These are phyloP conservation scores for Mormyrus lacerda DNA, from an alignment of 2,113 vertebrate species.

Conservation along the genomic window DNA sequence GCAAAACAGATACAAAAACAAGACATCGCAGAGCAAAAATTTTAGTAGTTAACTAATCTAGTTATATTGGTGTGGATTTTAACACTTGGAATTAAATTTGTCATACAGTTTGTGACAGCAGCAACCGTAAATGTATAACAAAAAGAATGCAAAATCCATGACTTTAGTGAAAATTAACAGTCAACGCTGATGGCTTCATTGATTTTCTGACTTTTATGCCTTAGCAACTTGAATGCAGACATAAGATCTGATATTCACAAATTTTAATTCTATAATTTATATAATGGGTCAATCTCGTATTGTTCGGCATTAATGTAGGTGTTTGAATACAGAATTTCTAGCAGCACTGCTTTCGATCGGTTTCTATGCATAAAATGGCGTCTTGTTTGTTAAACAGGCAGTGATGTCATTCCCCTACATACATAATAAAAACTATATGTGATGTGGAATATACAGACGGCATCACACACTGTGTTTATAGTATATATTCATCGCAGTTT, in stretches of 20 bases:
- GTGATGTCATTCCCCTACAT: not conserved
- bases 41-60: not conserved
- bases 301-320: not conserved
- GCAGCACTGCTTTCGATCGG: not conserved
- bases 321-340: not conserved
- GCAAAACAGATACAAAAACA: not conserved
- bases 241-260: not conserved
- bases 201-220: not conserved
- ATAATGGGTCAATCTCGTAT: not conserved
- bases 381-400: not conserved
- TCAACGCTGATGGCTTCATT: not conserved
- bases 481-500: not conserved
- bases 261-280: not conserved
- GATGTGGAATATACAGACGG: not conserved
- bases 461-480: not conserved
- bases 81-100: not conserved
- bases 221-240: not conserved
- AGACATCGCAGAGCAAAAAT: not conserved
- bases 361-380: not conserved
- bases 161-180: not conserved
- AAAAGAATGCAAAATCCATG: not conserved
- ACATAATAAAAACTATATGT: not conserved
- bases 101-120: not conserved
- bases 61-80: not conserved
- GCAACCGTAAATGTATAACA: not conserved